phyloP scores from a whole-genome alignment of 2,797 vertebrate genomes.

The Hydrolagus colliei region DNA sequence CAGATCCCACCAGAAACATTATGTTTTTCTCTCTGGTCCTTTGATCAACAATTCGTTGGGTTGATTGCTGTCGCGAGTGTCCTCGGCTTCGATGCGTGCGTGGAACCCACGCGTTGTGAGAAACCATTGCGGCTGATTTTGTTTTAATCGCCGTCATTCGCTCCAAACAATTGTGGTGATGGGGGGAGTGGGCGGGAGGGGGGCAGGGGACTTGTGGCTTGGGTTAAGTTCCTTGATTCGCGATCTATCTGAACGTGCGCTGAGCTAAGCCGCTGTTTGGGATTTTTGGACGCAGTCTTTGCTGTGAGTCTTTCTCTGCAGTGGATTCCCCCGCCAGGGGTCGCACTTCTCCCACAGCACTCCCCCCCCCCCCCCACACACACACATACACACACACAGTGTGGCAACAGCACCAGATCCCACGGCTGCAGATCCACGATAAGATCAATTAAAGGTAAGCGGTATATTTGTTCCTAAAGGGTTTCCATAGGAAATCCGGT shows the following conservation, averaged over 20 bases:
- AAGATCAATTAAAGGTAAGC: not conserved
- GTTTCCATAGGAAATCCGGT: not conserved
- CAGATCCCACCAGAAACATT: not conserved
- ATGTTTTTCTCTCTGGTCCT: not conserved
- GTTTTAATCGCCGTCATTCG: too few relatives aligned
- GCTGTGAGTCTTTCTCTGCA: not conserved
- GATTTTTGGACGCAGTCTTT: not conserved
- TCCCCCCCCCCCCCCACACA: too few relatives aligned
- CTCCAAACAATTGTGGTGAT: not conserved
- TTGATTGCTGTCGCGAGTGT: not conserved
- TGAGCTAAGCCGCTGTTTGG: not conserved
- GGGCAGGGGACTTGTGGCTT: too few relatives aligned
- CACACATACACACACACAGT: too few relatives aligned
- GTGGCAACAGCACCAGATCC: not conserved
- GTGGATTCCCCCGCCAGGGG: not conserved
- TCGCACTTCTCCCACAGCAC: slow-evolving; percentile 4
- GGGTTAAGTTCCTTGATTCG: not conserved
- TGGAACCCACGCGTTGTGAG: not conserved
- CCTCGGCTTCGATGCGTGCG: not conserved
- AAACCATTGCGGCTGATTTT: not conserved
- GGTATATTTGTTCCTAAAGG: not conserved
- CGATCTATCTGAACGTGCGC: not conserved
- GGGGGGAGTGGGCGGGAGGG: too few relatives aligned
- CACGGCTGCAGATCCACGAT: not conserved
- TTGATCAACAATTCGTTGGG: not conserved